These are phyloP conservation scores for Alcedo quadribrachys DNA, from an alignment of 2,797 vertebrate genomes.

Conservation along the genomic window DNA sequence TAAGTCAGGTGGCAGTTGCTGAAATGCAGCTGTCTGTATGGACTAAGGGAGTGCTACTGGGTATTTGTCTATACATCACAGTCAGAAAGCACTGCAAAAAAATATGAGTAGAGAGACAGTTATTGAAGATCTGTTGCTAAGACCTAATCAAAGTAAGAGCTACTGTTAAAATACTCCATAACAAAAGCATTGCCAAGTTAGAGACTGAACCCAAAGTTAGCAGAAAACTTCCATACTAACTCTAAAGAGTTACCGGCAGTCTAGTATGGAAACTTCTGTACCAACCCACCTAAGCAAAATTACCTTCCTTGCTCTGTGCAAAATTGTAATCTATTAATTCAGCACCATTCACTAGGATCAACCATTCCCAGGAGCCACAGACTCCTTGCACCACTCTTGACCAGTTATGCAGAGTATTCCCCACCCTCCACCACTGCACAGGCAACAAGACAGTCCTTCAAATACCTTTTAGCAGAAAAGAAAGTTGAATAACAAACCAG, in stretches of 20 bases:
- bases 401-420: neutral
- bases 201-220: neutral
- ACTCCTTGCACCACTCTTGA: neutral
- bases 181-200: neutral
- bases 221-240: neutral
- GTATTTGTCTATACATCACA: fast-evolving
- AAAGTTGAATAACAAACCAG: neutral
- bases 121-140: neutral
- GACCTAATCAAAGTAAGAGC: neutral
- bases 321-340: neutral
- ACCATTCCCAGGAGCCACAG: neutral
- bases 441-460: neutral
- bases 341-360: neutral
- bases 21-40: neutral
- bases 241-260: neutral
- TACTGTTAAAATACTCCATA: fast-evolving
- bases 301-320: neutral
- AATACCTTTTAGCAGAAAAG: neutral
- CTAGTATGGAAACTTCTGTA: neutral
- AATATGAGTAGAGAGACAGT: fast-evolving
- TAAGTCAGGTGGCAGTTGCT: neutral
- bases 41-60: fast-evolving
- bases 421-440: neutral
- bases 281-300: neutral
- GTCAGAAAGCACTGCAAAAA: neutral